A percentile compares a stretch with the other conserved stretches of the same genome.
These are phyloP conservation scores for Phenganax subtilis DNA, from an alignment of 92 coral and sea anemone species.

Conservation along the genomic window DNA sequence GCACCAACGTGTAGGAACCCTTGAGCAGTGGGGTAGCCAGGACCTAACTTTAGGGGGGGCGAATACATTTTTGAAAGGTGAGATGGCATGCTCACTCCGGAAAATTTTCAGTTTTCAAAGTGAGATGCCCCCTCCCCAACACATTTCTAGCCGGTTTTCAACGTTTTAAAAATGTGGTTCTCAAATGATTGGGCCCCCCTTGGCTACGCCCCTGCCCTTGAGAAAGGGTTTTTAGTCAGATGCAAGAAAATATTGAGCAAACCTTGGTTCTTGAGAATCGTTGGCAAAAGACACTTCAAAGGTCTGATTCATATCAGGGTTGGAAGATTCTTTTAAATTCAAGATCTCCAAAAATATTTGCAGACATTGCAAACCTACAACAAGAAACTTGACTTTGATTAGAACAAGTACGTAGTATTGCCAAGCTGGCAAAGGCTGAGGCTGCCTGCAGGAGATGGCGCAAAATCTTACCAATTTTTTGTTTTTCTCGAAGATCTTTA, in stretches of 20 bases:
- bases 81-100: too few relatives aligned
- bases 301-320: slow-evolving; percentile 2
- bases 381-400: background rate
- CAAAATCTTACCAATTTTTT: slow-evolving; percentile 67
- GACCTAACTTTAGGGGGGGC: too few relatives aligned
- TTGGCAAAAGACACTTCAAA: slow-evolving; percentile 30
- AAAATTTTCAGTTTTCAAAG: too few relatives aligned
- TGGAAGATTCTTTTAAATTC: slow-evolving; percentile 14
- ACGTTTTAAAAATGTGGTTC: too few relatives aligned
- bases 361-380: slow-evolving; percentile 66
- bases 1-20: too few relatives aligned
- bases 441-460: background rate
- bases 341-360: slow-evolving; percentile 53
- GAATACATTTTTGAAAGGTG: too few relatives aligned
- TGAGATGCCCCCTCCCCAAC: too few relatives aligned
- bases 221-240: background rate
- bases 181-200: too few relatives aligned
- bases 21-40: too few relatives aligned
- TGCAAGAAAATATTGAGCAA: background rate
- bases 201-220: too few relatives aligned
- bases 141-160: too few relatives aligned
- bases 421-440: too few relatives aligned
- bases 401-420: background rate
- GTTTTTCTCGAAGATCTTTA: slow-evolving; percentile 63
- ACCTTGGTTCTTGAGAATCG: slow-evolving; percentile 28